A percentile compares a stretch with the other conserved stretches of the same genome.
These are phyloP conservation scores for Lagenorhynchus albirostris DNA, from an alignment of 2,113 vertebrate genomes.

Conservation along the genomic window DNA sequence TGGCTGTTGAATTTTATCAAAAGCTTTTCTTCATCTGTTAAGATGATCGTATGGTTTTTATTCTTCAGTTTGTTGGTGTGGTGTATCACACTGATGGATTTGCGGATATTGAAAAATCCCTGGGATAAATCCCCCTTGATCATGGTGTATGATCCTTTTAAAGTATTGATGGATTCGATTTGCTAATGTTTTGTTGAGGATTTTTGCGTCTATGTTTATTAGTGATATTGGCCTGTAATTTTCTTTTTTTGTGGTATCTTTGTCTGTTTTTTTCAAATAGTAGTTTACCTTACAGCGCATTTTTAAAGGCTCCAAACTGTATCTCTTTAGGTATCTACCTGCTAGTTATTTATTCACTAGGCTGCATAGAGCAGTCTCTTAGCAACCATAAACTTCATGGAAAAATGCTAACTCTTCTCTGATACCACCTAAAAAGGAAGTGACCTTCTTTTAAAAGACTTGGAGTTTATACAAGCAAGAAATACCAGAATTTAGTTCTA, in stretches of 20 bases:
- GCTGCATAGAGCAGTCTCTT: neutral
- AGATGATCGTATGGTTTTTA: neutral
- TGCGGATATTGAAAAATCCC: neutral
- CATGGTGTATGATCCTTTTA: neutral
- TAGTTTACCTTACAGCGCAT: neutral
- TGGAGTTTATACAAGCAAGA: neutral
- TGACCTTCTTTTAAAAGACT: slow-evolving; percentile 13
- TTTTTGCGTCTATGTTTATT: neutral
- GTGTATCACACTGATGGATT: neutral
- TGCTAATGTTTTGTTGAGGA: neutral
- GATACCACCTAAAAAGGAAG: neutral
- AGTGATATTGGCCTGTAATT: neutral
- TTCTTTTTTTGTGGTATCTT: neutral
- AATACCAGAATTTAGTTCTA: neutral
- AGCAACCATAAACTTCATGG: neutral
- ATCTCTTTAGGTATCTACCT: neutral
- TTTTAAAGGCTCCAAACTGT: neutral
- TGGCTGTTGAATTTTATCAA: no score
- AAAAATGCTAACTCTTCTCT: neutral
- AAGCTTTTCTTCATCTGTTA: neutral
- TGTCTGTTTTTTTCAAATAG: neutral
- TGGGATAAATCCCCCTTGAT: neutral
- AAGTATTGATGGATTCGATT: neutral
- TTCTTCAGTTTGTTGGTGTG: neutral
- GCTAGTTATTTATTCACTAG: neutral